A percentile compares a stretch with the other conserved stretches of the same genome.
phyloP scores from a whole-genome alignment of 1,140 invertebrate species.

The Drosophila neocordata region DNA sequence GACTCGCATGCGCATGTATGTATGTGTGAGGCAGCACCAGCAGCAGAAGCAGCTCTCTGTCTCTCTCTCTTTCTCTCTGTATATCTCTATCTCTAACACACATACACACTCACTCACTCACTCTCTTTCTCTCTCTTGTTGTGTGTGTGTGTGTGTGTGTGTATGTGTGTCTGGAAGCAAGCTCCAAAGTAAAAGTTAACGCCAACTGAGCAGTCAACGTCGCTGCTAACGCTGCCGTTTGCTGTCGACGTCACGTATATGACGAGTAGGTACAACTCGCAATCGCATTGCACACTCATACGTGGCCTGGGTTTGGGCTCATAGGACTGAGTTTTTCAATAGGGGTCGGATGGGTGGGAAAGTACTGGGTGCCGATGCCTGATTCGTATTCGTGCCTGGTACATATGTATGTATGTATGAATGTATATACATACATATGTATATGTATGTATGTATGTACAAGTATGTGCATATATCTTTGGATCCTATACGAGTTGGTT shows the following conservation, averaged over 20 bases:
- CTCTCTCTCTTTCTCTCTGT: slow-evolving; percentile 37
- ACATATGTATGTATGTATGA: slow-evolving; percentile 36
- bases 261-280: slow-evolving; percentile 63
- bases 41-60: slow-evolving; percentile 45
- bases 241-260: slow-evolving; percentile 61
- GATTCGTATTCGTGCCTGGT: slow-evolving; percentile 59
- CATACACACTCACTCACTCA: slow-evolving; percentile 22
- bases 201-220: slow-evolving; percentile 35
- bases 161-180: slow-evolving; percentile 31
- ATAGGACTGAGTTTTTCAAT: slow-evolving; percentile 31
- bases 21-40: slow-evolving; percentile 26
- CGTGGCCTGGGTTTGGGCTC: slow-evolving; percentile 34
- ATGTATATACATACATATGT: slow-evolving; percentile 19
- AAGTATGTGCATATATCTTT: slow-evolving; percentile 24
- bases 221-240: slow-evolving; percentile 26
- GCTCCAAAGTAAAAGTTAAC: slow-evolving; percentile 44
- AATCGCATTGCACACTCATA: slow-evolving; percentile 74
- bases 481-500: slow-evolving; percentile 15
- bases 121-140: slow-evolving; percentile 39
- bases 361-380: slow-evolving; percentile 45
- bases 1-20: slow-evolving; percentile 37
- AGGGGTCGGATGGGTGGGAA: slow-evolving; percentile 17
- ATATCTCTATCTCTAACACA: slow-evolving; percentile 29
- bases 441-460: slow-evolving; percentile 23
- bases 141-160: not conserved